phyloP scores from a whole-genome alignment of 2,113 vertebrate species.

The Panurus biarmicus region DNA sequence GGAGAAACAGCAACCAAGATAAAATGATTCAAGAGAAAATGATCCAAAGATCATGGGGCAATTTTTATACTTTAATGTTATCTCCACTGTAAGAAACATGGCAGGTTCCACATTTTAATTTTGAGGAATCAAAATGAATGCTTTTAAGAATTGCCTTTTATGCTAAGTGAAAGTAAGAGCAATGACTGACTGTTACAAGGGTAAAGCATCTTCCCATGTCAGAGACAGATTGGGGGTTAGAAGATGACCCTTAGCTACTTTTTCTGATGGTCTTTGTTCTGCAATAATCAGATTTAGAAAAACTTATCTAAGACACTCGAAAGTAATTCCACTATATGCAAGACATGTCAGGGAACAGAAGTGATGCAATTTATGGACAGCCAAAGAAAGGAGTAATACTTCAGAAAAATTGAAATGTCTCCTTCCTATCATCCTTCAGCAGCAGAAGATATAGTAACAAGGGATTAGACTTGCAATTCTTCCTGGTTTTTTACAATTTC shows the following conservation, averaged over 20 bases:
- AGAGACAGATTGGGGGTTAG: not conserved
- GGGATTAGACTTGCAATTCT: not conserved
- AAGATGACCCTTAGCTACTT: not conserved
- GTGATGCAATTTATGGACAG: not conserved
- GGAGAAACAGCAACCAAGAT: not conserved
- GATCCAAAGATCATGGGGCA: not conserved
- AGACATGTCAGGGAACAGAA: not conserved
- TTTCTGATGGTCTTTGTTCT: not conserved
- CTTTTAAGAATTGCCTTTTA: not conserved
- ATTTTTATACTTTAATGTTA: not conserved
- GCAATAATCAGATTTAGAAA: conserved; percentile 27
- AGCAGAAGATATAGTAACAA: not conserved
- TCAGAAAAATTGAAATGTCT: not conserved
- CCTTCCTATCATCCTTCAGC: not conserved
- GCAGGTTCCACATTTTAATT: not conserved
- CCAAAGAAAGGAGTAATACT: not conserved
- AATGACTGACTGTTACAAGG: not conserved
- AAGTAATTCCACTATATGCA: conserved; percentile 3
- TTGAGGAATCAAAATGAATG: conserved; percentile 9
- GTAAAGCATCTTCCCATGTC: not conserved
- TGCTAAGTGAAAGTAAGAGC: conserved; percentile 11
- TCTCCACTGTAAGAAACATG: not conserved
- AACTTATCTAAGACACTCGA: not conserved
- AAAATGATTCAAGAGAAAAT: not conserved
- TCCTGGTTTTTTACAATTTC: not conserved